Evolutionary conservation across 2,797 vertebrate genomes (phyloP).

Genomic region (Pseudopleuronectes americanus): DNA sequence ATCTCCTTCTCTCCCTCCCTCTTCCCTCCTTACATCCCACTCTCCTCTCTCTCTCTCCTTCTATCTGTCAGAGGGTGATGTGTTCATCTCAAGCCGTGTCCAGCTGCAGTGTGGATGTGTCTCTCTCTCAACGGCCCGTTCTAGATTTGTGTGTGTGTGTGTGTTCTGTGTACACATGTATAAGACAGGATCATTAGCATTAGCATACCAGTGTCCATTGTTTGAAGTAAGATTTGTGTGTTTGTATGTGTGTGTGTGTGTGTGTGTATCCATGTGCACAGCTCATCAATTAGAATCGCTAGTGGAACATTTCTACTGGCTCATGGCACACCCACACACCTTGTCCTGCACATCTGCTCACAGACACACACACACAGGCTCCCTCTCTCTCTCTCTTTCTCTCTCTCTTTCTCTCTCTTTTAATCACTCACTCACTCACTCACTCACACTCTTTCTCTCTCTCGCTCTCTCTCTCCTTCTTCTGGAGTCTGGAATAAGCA

Average conservation of each 20-base stretch:
- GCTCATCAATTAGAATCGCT: constrained; percentile 75
- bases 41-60: constrained; percentile 43
- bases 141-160: constrained; percentile 53
- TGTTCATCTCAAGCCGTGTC: constrained; percentile 79
- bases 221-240: constrained; percentile 48
- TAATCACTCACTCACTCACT: constrained; percentile 4
- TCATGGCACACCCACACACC: constrained; percentile 69
- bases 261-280: constrained; percentile 2
- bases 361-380: constrained; percentile 17
- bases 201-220: constrained; percentile 48
- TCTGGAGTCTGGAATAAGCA: constrained; percentile 38
- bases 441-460: constrained; percentile 12
- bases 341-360: constrained; percentile 64
- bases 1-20: constrained; percentile 65
- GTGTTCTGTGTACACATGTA: constrained; percentile 39
- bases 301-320: constrained; percentile 61
- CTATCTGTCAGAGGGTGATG: constrained; percentile 75
- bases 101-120: constrained; percentile 63
- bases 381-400: background rate
- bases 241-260: constrained; percentile 16
- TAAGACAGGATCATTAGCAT: constrained; percentile 45
- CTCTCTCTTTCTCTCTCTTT: background rate
- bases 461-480: constrained; percentile 7
- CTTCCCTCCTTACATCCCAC: constrained; percentile 50
- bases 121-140: constrained; percentile 55